Base-by-base conservation (phyloP, 2,888 invertebrate species). In the Luffia ferchaultella region DNA sequence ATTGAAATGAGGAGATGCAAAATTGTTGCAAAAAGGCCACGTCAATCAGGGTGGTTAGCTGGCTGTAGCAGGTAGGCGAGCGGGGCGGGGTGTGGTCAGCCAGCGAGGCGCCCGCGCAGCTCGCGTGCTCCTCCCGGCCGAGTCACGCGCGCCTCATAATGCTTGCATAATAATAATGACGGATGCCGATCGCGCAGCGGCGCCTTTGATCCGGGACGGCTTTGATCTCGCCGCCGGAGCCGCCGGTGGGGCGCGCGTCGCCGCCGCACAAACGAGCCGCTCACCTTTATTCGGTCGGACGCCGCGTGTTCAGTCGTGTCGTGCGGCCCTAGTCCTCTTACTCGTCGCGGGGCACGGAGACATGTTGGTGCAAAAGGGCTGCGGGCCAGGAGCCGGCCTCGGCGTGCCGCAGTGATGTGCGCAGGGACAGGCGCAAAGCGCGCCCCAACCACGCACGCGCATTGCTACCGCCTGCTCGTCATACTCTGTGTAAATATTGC, bases 111-210 rank as follows among this genome's bases (percentile, higher is more conserved):
- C 63, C 60, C 77, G 78, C 76, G 76, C 73, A 66, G 60, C 76
- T 78, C 79, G 80, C 82, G 82, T 79, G 79, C 77, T 77, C 76
- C 76, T 77, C 79, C 75, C 76, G 79, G 76, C 72, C 70, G 78
- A 82, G 76, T 83, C 82, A 83, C 82, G 82, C 79, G 79, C 82
- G 78, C 76, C 77, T 76, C 73, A 80, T 83, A 83, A 82, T 83
- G 82, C 82, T 83, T 83, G 82, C 82, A 83, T 83, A 83, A 82
- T 83, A 83, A 83, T 83, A 83, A 83, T 83, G 82, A 83, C 82
- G 82, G 82, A 82, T 82, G 82, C 82, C 82, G 82, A 83, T 83
- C 82, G 82, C 82, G 80, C 77, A 74, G 80, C 82, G 82, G 82
- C 74, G 61, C 75, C 79, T 82, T 83, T 83, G 82, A 83, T 83